A percentile compares a stretch with the other conserved stretches of the same genome.
phyloP scores from a whole-genome alignment of 2,888 invertebrate genomes.

The Ormyrus rosae region DNA sequence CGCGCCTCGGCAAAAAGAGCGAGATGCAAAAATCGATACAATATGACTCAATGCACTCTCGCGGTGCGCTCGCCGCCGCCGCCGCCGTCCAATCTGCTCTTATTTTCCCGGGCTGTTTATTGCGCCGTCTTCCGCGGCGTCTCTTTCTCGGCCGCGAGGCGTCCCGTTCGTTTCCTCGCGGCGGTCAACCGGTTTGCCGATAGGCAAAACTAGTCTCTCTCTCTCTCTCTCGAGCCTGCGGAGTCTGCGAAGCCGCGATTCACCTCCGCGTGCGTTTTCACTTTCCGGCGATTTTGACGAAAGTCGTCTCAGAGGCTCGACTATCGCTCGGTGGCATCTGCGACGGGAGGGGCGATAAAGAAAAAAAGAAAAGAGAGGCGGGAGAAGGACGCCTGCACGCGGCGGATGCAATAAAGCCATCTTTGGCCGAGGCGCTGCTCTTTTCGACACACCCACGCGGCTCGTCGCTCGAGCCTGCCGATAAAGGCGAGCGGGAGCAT shows the following conservation, averaged over 20 bases:
- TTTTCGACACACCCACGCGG: slow-evolving; percentile 70
- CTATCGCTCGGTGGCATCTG: neutral
- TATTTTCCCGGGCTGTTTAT: neutral
- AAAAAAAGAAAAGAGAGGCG: neutral
- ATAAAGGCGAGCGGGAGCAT: slow-evolving; percentile 35
- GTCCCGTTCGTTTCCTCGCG: slow-evolving; percentile 18
- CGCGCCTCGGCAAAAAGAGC: neutral
- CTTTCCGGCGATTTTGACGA: slow-evolving; percentile 27
- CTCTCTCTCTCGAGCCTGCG: slow-evolving; percentile 1
- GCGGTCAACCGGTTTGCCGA: slow-evolving; percentile 44
- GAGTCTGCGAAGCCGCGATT: no score
- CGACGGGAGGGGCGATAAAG: neutral
- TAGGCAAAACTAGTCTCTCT: slow-evolving; percentile 27
- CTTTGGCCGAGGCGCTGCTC: slow-evolving; percentile 62
- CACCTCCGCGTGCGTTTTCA: slow-evolving; percentile 28
- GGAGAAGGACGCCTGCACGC: slow-evolving; percentile 9
- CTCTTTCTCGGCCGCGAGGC: neutral
- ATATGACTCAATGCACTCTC: neutral
- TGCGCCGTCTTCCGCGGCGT: slow-evolving; percentile 20
- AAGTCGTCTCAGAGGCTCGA: neutral
- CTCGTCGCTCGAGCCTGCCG: slow-evolving; percentile 3
- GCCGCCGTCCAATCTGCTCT: no score
- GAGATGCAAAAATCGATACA: neutral
- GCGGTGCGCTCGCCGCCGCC: no score
- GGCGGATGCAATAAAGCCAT: slow-evolving; percentile 61